Percentiles rank a stretch among this genome's conserved stretches.
phyloP scores from a whole-genome alignment of 2,888 invertebrate species.

The Pachliopta kotzebuea region DNA sequence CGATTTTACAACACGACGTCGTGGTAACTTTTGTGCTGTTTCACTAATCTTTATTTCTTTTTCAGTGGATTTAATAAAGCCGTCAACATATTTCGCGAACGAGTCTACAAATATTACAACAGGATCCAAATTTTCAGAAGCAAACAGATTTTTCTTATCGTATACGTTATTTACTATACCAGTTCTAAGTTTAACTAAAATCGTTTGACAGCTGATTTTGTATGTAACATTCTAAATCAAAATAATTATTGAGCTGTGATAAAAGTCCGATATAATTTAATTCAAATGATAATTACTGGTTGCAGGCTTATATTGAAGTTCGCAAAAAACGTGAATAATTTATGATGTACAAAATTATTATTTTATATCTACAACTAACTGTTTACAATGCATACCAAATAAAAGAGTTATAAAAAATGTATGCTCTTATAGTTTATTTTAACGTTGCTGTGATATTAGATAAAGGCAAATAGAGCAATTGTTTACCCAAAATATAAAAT shows the following conservation, averaged over 20 bases:
- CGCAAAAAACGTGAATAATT: not conserved
- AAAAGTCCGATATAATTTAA: conserved; percentile 22
- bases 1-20: too few relatives aligned
- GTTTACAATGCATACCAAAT: not conserved
- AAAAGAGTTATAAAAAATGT: not conserved
- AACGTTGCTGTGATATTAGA: conserved; percentile 5
- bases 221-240: conserved; percentile 30
- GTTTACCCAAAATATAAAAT: not conserved
- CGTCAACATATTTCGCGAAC: conserved; percentile 50
- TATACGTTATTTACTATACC: conserved; percentile 40
- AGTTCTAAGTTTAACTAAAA: conserved; percentile 44
- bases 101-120: conserved; percentile 56
- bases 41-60: conserved; percentile 31
- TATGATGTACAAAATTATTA: not conserved
- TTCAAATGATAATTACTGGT: not conserved
- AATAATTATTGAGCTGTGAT: conserved; percentile 30
- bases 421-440: conserved; percentile 5
- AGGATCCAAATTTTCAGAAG: conserved; percentile 53
- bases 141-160: conserved; percentile 36
- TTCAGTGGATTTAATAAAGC: conserved; percentile 69
- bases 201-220: conserved; percentile 53
- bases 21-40: not conserved
- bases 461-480: not conserved
- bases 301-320: not conserved
- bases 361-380: not conserved